Evolutionary conservation across 2,888 invertebrate species (phyloP).

Genomic region (Leucoptera coffeella): DNA sequence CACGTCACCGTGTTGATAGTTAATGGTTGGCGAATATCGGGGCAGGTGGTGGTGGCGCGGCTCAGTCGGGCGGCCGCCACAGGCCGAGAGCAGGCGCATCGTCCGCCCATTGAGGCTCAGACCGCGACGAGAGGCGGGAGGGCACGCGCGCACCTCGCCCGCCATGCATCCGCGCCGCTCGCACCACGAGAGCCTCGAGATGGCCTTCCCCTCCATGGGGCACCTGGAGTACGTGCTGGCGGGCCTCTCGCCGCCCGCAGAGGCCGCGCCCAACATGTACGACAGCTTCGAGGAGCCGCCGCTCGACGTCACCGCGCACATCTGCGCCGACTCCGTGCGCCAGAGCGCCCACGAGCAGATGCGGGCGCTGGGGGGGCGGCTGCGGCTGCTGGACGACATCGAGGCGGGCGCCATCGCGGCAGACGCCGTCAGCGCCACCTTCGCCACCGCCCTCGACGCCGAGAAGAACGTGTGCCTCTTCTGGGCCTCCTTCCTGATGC

Average conservation of each 20-base stretch:
- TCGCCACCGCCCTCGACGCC: constrained; percentile 53
- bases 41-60: too few species aligned
- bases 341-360: constrained; percentile 71
- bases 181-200: constrained; percentile 52
- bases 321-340: constrained; percentile 67
- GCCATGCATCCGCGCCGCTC: constrained; percentile 15
- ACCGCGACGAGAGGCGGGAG: too few species aligned
- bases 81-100: too few species aligned
- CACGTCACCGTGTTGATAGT: too few species aligned
- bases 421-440: constrained; percentile 46
- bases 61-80: too few species aligned
- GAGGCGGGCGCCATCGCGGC: constrained; percentile 60
- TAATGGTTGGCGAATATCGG: too few species aligned
- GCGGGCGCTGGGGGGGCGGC: constrained; percentile 61
- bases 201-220: constrained; percentile 59
- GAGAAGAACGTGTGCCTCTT: constrained; percentile 68
- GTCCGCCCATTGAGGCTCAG: too few species aligned
- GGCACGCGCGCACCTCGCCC: too few species aligned
- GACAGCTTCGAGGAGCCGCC: constrained; percentile 73
- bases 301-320: constrained; percentile 63
- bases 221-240: constrained; percentile 75
- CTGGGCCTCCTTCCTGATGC: constrained; percentile 69
- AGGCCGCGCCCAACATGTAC: constrained; percentile 75
- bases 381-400: constrained; percentile 66
- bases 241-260: constrained; percentile 73